Evolutionary conservation across 1,140 invertebrate genomes (phyloP).

Genomic region (Drosophila sechellia): DNA sequence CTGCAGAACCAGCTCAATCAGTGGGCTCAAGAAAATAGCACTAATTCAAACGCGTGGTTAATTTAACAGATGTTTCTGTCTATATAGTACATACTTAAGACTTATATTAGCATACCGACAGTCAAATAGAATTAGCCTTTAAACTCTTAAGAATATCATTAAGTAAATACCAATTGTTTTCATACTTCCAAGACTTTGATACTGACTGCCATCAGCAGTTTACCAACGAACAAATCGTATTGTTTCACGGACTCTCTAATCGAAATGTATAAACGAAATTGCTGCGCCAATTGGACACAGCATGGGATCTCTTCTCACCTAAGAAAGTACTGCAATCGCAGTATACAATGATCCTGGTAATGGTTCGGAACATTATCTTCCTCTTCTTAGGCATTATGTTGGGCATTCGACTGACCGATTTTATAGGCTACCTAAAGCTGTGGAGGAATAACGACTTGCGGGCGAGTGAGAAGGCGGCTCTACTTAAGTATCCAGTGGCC

Average conservation of each 20-base stretch:
- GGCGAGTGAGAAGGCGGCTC: background rate
- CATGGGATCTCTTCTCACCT: background rate
- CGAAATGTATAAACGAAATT: slow-evolving; percentile 1
- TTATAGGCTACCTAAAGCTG: slow-evolving; percentile 1
- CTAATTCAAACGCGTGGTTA: slow-evolving; percentile 16
- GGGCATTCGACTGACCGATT: slow-evolving; percentile 8
- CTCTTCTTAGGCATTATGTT: slow-evolving; percentile 13
- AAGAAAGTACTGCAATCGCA: background rate
- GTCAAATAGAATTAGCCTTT: background rate
- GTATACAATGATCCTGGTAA: background rate
- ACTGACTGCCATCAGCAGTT: too few species aligned
- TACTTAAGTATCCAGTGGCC: slow-evolving; percentile 2
- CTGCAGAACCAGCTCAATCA: slow-evolving; percentile 17
- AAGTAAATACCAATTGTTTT: background rate
- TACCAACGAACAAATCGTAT: too few species aligned
- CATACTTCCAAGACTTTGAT: background rate
- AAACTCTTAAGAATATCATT: background rate
- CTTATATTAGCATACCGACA: background rate
- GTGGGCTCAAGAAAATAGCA: slow-evolving; percentile 22
- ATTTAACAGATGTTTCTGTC: too few species aligned
- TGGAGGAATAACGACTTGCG: background rate
- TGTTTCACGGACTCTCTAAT: background rate
- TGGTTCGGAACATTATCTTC: slow-evolving; percentile 14
- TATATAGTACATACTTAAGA: background rate
- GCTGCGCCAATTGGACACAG: background rate